Evolutionary conservation across 1,140 invertebrate genomes (phyloP), one percentile per base, ranked within the genome.

Genomic region (Drosophila tani): DNA sequence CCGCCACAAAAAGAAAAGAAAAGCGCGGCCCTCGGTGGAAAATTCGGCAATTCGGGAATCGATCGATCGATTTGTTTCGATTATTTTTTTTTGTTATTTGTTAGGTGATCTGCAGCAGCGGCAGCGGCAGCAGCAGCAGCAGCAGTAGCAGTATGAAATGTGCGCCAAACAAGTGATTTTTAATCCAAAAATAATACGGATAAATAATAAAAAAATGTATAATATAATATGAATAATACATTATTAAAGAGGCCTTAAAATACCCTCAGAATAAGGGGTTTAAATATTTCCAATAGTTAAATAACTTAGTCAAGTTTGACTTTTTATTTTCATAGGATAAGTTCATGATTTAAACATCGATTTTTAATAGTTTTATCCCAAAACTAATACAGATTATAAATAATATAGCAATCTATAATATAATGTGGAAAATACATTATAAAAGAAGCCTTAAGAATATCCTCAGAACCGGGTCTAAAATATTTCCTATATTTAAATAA

Each of bases 61-160:
- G 40, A 29, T 45, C 19, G 24, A 56, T 77, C 43, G 57, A 41
- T 62, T 41, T 70, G 24, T 29, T 64, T 24, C 21, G 55, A 29
- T 29, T 29, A 7, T 60, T 57, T 40, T 32, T 17, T 75, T 43
- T 53, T n/a, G 14, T 38, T 24, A 45, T 63, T 62, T n/a, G 32
- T 53, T 65, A 14, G 27, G 38, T 51, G 14, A 24, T 38, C 24
- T 19, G 2, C 29, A 43, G 35, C 21, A 27, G 49, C 43, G 21
- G 35, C 24, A 41, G 21, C 21, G 21, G 38, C 29, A 32, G 51
- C 35, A 24, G 43, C 55, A 27, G 29, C 29, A 29, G 27, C 41
- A 35, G 24, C 46, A 62, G 67, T 59, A 69, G 50, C 68, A 87
- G 68, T 51, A 87, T 87, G 83, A 87, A 87, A 87, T 78, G 83